These are phyloP conservation scores for Andinoacara biseriatus DNA, from an alignment of 2,113 vertebrate species.

Conservation along the genomic window DNA sequence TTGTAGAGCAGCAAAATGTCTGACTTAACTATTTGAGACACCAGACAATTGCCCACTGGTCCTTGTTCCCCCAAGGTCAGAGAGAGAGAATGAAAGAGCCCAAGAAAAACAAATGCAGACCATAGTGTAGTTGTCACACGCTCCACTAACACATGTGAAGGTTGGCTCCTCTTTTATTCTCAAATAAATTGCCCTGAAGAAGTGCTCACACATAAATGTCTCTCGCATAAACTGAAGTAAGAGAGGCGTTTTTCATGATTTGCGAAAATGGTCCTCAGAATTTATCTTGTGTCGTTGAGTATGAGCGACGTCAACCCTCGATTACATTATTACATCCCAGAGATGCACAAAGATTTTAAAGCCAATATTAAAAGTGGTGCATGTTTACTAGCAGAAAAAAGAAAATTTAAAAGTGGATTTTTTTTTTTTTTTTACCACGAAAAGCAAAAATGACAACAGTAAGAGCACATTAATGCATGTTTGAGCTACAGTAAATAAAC, in stretches of 20 bases:
- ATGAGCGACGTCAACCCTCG: slow-evolving; percentile 66
- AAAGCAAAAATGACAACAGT: background rate
- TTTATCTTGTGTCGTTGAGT: slow-evolving; percentile 61
- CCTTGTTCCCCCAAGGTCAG: slow-evolving; percentile 73
- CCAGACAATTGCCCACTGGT: slow-evolving; percentile 72
- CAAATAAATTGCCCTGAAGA: slow-evolving; percentile 76
- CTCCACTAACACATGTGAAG: slow-evolving; percentile 71
- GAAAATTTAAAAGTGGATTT: slow-evolving; percentile 5
- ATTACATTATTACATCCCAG: slow-evolving; percentile 52
- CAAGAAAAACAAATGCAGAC: slow-evolving; percentile 78
- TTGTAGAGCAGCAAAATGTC: slow-evolving; percentile 66
- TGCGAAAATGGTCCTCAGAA: slow-evolving; percentile 59
- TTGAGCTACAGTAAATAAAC: slow-evolving; percentile 38
- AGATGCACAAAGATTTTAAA: slow-evolving; percentile 34
- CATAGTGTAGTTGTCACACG: slow-evolving; percentile 74
- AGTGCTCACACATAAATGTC: slow-evolving; percentile 69
- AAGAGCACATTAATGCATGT: background rate
- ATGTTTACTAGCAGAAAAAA: slow-evolving; percentile 25
- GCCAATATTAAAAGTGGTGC: slow-evolving; percentile 15
- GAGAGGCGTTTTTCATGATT: slow-evolving; percentile 70
- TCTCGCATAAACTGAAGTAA: slow-evolving; percentile 59
- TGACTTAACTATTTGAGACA: slow-evolving; percentile 76
- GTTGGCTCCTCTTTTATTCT: slow-evolving; percentile 67
- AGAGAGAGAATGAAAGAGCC: slow-evolving; percentile 63
- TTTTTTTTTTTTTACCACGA: too few species aligned